Percentiles rank a stretch among this genome's conserved stretches.
Conservation (phyloP, 2,888 invertebrate species). For the Caenorhabditis becei region DNA sequence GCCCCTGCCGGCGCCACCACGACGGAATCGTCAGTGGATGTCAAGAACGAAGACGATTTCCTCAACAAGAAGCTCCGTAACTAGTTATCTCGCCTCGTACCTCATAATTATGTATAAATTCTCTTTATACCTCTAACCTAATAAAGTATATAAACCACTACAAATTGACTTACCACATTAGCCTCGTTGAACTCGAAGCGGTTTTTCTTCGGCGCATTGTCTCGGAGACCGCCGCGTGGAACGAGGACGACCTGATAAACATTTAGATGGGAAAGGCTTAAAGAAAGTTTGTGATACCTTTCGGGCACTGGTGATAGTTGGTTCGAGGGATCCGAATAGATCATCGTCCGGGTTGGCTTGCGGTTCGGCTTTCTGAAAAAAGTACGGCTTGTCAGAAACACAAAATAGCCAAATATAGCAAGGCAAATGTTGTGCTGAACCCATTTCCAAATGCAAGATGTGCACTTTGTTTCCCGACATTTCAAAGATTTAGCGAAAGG, state of each 20-base stretch:
- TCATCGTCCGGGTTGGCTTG: slow-evolving; percentile 67
- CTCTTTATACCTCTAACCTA: slow-evolving; percentile 10
- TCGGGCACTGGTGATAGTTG: slow-evolving; percentile 76
- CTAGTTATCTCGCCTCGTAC: slow-evolving; percentile 43
- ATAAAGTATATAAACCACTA: slow-evolving; percentile 17
- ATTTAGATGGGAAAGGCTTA: too few relatives aligned
- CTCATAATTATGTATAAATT: slow-evolving; percentile 60
- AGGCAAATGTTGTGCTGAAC: too few relatives aligned
- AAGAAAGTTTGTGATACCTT: slow-evolving; percentile 60
- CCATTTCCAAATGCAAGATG: too few relatives aligned
- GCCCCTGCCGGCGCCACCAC: slow-evolving; percentile 15
- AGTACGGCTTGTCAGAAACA: too few relatives aligned
- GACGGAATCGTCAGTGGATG: slow-evolving; percentile 47
- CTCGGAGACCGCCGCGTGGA: slow-evolving; percentile 44
- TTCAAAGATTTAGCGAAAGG: too few relatives aligned
- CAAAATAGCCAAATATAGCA: background rate
- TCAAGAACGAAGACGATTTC: slow-evolving; percentile 51
- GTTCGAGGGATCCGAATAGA: slow-evolving; percentile 76
- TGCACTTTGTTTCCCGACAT: too few relatives aligned
- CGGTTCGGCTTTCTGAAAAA: slow-evolving; percentile 48
- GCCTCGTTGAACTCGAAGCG: slow-evolving; percentile 68
- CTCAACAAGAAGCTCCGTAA: slow-evolving; percentile 55
- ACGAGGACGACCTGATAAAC: slow-evolving; percentile 59
- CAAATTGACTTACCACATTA: slow-evolving; percentile 42
- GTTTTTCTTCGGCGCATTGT: slow-evolving; percentile 47